A percentile compares a stretch with the other conserved stretches of the same genome.
Conservation (phyloP, 2,113 vertebrate species). For the Pachyramphus minor region DNA sequence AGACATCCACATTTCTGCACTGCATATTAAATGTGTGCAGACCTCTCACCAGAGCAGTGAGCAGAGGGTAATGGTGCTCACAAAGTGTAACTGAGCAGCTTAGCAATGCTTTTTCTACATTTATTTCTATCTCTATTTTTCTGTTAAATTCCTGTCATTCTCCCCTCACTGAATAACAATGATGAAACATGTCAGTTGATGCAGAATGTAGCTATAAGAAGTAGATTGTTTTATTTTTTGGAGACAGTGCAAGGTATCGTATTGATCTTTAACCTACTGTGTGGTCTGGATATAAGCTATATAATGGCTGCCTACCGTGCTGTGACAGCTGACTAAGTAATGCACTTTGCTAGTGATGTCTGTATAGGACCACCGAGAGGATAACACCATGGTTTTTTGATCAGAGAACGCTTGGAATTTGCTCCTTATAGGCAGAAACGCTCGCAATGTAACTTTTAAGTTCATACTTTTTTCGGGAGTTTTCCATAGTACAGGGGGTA, state of each 20-base stretch:
- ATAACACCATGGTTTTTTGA: not conserved
- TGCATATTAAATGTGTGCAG: not conserved
- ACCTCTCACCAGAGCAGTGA: not conserved
- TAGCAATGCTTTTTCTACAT: not conserved
- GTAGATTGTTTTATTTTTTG: not conserved
- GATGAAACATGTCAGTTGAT: not conserved
- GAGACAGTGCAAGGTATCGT: not conserved
- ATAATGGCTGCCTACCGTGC: not conserved
- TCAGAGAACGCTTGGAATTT: not conserved
- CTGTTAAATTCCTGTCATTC: not conserved
- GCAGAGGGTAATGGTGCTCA: not conserved
- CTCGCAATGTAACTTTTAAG: not conserved
- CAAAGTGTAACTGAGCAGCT: rapidly evolving
- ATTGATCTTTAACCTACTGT: not conserved
- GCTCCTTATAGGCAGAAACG: not conserved
- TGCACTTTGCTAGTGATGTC: not conserved
- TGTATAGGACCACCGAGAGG: not conserved
- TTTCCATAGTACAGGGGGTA: not conserved
- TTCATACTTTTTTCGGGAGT: not conserved
- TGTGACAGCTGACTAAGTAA: not conserved
- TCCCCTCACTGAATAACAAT: not conserved
- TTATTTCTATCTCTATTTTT: not conserved
- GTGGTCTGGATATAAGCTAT: not conserved
- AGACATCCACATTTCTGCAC: rapidly evolving
- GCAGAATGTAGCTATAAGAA: not conserved